Conservation (phyloP, 2,888 invertebrate species). For the Aphelenchoides bicaudatus region DNA sequence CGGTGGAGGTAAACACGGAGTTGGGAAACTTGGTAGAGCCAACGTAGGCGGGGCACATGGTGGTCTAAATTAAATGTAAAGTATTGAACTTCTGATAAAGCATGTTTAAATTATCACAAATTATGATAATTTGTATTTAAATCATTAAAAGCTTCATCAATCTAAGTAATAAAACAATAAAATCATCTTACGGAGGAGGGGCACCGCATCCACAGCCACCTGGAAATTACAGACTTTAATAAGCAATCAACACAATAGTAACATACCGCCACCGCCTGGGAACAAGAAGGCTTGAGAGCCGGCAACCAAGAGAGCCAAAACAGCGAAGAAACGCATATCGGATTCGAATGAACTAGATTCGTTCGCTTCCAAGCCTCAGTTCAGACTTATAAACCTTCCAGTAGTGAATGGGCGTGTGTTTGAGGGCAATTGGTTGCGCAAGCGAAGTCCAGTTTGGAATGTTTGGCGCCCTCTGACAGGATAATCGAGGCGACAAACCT, state of each 20-base stretch:
- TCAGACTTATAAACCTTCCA: too few relatives aligned
- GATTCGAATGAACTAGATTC: too few relatives aligned
- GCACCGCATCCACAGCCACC: constrained; percentile 15
- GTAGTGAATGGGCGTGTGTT: too few relatives aligned
- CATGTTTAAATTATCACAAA: neutral
- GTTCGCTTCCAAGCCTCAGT: too few relatives aligned
- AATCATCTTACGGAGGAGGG: constrained; percentile 9
- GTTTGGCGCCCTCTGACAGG: too few relatives aligned
- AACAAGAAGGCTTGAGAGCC: constrained; percentile 12
- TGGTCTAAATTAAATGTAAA: neutral
- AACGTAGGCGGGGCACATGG: neutral
- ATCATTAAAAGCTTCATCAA: neutral
- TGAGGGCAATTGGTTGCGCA: too few relatives aligned
- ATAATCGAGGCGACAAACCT: too few relatives aligned
- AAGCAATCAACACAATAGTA: neutral
- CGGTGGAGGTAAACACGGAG: neutral
- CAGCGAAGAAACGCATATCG: too few relatives aligned
- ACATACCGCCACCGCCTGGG: constrained; percentile 16
- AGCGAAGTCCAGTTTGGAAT: too few relatives aligned
- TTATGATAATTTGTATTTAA: neutral
- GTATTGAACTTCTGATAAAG: neutral
- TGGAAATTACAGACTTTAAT: neutral
- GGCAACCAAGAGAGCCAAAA: neutral
- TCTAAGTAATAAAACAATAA: neutral
- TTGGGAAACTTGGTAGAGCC: neutral